phyloP scores from a whole-genome alignment of 2,113 vertebrate genomes.

The Dromas ardeola region DNA sequence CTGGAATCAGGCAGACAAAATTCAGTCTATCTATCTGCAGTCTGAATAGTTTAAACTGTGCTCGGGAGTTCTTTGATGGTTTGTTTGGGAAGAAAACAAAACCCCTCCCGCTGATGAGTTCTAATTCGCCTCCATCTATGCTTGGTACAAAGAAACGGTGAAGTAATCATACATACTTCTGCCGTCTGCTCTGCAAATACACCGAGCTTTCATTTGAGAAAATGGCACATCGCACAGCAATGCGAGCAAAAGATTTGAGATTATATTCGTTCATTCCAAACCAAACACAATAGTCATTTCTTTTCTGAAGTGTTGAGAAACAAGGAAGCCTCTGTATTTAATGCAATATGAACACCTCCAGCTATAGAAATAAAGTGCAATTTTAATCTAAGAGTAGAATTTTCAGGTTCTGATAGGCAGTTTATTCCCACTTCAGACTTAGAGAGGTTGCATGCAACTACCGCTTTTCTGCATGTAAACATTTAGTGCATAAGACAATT shows the following conservation, averaged over 20 bases:
- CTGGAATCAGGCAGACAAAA: not conserved
- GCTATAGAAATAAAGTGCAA: not conserved
- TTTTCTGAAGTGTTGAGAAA: conserved; percentile 30
- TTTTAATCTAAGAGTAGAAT: not conserved
- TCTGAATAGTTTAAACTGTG: conserved; percentile 24
- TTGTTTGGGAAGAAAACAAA: conserved; percentile 14
- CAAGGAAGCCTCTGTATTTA: conserved; percentile 1
- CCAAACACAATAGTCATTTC: conserved; percentile 6
- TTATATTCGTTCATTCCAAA: conserved; percentile 12
- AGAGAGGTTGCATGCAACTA: not conserved
- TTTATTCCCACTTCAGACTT: not conserved
- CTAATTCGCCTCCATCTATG: conserved; percentile 19
- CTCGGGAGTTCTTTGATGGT: conserved; percentile 9
- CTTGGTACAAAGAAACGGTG: conserved; percentile 13
- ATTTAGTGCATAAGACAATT: not conserved
- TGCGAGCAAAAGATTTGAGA: conserved; percentile 34
- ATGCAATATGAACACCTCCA: conserved; percentile 25
- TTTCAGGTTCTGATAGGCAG: not conserved
- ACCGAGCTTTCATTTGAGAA: conserved; percentile 22
- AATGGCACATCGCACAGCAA: conserved; percentile 35
- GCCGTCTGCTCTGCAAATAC: not conserved
- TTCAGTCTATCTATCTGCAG: conserved; percentile 15
- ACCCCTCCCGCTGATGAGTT: conserved; percentile 20
- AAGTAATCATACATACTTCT: conserved; percentile 46
- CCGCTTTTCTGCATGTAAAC: not conserved